Evolutionary conservation across 2,113 vertebrate species (phyloP), one percentile per base, ranked within the genome.

Genomic region (Scalopus aquaticus): DNA sequence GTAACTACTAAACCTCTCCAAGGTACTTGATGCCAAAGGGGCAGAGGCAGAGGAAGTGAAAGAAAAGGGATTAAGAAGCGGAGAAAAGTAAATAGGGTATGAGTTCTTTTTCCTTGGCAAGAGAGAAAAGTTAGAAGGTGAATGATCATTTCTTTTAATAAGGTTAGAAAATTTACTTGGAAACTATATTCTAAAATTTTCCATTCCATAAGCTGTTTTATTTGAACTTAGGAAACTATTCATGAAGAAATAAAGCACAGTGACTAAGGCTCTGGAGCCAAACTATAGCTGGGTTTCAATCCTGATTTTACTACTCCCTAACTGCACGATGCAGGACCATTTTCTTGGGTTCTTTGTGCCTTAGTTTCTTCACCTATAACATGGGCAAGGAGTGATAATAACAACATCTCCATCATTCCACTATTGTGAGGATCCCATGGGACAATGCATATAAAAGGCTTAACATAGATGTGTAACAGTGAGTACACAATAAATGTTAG

Each of bases 311-410:
- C 46, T 20, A 58, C 69, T 87, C 24, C 37, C 37, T 60, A 93
- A n/a, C 39, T 82, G 17, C 46, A 74, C 24, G 17, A 62, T 20
- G 6, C 32, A 49, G 54, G 56, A 32, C 54, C 56, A 67, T 16
- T 73, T 76, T 86, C 35, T 82, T 76, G 73, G 81, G 19, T 56
- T 87, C 60, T 67, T 46, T 56, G 13, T 86, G 44, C 49, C 62
- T 95, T 42, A n/a, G n/a, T 88, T 91, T 95, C 60, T 79, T 92
- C 60, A 90, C 42, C 51, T 82, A 56, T 67, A 85, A 94, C 80
- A 82, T 64, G 35, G 54, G 74, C 11, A 6, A 30, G 10, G 24
- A 90, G 44, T 86, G 32, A 32, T 20, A 77, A 88, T 13, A 73
- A 72, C 77, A 73, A 72, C 77, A 90, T 58, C 46, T 91, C 67